Conservation (phyloP, 2,888 invertebrate genomes). For the Entomobrya proxima region DNA sequence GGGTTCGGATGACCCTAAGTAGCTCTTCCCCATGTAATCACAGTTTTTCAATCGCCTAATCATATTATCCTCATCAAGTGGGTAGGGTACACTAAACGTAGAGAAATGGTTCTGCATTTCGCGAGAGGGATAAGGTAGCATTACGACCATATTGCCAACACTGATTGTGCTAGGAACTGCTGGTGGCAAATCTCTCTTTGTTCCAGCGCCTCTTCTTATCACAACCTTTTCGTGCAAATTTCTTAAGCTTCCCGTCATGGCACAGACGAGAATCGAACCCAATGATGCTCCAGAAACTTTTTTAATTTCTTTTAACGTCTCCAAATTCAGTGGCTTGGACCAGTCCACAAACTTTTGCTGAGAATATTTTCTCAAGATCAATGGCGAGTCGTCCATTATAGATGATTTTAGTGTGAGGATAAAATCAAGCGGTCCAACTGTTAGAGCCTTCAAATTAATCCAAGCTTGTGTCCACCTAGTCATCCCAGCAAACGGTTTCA, state of each 20-base stretch:
- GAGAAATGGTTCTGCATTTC: constrained; percentile 72
- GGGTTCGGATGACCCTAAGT: constrained; percentile 69
- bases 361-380: constrained; percentile 69
- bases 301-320: constrained; percentile 69
- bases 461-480: constrained; percentile 35
- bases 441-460: constrained; percentile 61
- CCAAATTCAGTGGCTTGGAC: constrained; percentile 64
- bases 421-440: constrained; percentile 66
- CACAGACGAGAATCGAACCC: constrained; percentile 65
- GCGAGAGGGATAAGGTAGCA: constrained; percentile 70
- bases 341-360: constrained; percentile 67
- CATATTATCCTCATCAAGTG: constrained; percentile 61
- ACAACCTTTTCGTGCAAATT: constrained; percentile 54
- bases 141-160: constrained; percentile 69
- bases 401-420: constrained; percentile 61
- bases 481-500: constrained; percentile 69
- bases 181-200: neutral
- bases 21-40: constrained; percentile 43
- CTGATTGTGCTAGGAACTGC: constrained; percentile 42
- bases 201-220: neutral
- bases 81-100: constrained; percentile 71
- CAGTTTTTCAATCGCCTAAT: constrained; percentile 62
- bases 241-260: constrained; percentile 63
- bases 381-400: constrained; percentile 49
- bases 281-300: constrained; percentile 61